Conservation (phyloP, 2,888 invertebrate genomes). For the Torymus texanus region DNA sequence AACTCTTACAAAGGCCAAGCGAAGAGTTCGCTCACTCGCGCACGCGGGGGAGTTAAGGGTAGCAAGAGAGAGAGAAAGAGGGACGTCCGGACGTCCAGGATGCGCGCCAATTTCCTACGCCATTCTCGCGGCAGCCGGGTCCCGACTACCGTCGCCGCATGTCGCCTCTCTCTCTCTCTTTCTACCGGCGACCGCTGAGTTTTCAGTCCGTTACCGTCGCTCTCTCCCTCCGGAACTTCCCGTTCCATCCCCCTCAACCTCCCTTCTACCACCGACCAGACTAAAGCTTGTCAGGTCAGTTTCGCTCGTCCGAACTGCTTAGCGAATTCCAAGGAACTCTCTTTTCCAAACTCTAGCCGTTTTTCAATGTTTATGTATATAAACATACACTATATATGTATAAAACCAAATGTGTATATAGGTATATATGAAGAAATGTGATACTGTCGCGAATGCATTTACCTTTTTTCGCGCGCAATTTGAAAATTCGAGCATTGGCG, state of each 20-base stretch:
- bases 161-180: constrained; percentile 25
- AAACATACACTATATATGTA: too few species aligned
- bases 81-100: constrained; percentile 58
- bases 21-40: background rate
- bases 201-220: constrained; percentile 30
- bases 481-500: background rate
- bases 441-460: background rate
- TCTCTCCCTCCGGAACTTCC: constrained; percentile 2
- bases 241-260: background rate
- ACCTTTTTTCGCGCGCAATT: constrained; percentile 1
- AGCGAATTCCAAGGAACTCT: constrained; percentile 12
- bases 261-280: too few species aligned
- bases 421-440: too few species aligned
- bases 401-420: too few species aligned
- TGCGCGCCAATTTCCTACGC: constrained; percentile 63
- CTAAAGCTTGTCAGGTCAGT: background rate
- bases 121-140: constrained; percentile 55
- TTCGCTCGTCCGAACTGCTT: constrained; percentile 11
- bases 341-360: too few species aligned
- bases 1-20: background rate
- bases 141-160: constrained; percentile 48
- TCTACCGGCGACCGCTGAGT: constrained; percentile 10
- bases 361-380: too few species aligned
- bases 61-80: background rate
- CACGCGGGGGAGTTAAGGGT: constrained; percentile 22